A percentile compares a stretch with the other conserved stretches of the same genome.
Conservation (phyloP, 2,888 invertebrate genomes). For the Drosophila algonquin region DNA sequence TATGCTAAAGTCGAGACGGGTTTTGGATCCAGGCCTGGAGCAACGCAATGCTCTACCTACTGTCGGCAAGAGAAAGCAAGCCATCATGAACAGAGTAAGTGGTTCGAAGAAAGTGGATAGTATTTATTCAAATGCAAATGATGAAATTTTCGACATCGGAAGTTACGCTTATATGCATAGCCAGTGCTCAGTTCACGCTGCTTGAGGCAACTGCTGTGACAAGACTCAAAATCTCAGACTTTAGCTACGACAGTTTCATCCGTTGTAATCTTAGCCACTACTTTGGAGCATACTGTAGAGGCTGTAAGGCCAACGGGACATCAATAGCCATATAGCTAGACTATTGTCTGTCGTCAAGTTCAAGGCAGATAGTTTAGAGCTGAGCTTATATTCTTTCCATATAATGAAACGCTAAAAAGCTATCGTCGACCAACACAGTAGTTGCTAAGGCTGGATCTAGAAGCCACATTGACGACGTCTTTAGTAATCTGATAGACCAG, state of each 20-base stretch:
- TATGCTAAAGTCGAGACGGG: constrained; percentile 59
- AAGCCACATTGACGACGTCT: constrained; percentile 83
- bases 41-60: constrained; percentile 83
- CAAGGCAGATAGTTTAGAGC: constrained; percentile 70
- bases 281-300: constrained; percentile 62
- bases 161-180: constrained; percentile 51
- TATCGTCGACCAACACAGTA: constrained; percentile 49
- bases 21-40: constrained; percentile 86
- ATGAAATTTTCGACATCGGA: constrained; percentile 84
- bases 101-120: neutral
- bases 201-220: constrained; percentile 64
- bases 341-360: constrained; percentile 65
- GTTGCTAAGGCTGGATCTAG: constrained; percentile 58
- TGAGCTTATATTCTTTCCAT: constrained; percentile 53
- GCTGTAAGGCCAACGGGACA: constrained; percentile 84
- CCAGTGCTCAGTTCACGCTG: constrained; percentile 65
- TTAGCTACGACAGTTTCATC: constrained; percentile 68
- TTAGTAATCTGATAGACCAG: constrained; percentile 83
- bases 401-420: constrained; percentile 55
- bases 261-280: constrained; percentile 84
- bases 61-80: constrained; percentile 85
- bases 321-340: constrained; percentile 59
- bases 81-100: constrained; percentile 80
- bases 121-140: constrained; percentile 50
- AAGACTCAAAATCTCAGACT: constrained; percentile 70